These are phyloP conservation scores for Tridacna crocea DNA, from an alignment of 2,888 invertebrate genomes.

Conservation along the genomic window DNA sequence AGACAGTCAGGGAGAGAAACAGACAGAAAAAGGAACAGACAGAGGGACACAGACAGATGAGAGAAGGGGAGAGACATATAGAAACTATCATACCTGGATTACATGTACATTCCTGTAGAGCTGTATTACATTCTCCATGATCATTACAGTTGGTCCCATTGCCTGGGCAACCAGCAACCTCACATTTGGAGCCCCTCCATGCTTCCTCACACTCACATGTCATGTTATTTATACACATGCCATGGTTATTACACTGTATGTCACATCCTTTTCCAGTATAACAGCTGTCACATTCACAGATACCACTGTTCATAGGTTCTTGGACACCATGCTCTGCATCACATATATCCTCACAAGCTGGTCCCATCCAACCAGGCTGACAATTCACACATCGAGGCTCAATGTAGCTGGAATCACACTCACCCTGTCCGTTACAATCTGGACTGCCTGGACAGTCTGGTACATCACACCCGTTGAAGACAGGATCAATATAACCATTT, in stretches of 20 bases:
- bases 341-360: conserved; percentile 70
- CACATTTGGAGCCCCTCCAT: conserved; percentile 71
- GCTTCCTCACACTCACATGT: conserved; percentile 66
- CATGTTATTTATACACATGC: conserved; percentile 48
- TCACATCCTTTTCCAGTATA: conserved; percentile 69
- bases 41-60: too few species aligned
- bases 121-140: conserved; percentile 69
- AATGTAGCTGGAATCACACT: conserved; percentile 62
- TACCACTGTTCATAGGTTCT: conserved; percentile 65
- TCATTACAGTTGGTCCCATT: conserved; percentile 59
- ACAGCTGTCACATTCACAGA: conserved; percentile 68
- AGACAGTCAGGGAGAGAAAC: too few species aligned
- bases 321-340: conserved; percentile 64
- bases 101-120: conserved; percentile 69
- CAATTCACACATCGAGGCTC: conserved; percentile 72
- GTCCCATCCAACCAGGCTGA: conserved; percentile 69
- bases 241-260: conserved; percentile 65
- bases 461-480: conserved; percentile 65
- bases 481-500: conserved; percentile 20
- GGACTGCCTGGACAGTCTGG: conserved; percentile 76
- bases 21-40: too few species aligned
- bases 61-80: too few species aligned
- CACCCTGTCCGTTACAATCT: conserved; percentile 70
- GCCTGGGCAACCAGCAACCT: conserved; percentile 71
- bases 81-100: conserved; percentile 65